Evolutionary conservation across 2,797 vertebrate species (phyloP).

Genomic region (Fundulus diaphanus): DNA sequence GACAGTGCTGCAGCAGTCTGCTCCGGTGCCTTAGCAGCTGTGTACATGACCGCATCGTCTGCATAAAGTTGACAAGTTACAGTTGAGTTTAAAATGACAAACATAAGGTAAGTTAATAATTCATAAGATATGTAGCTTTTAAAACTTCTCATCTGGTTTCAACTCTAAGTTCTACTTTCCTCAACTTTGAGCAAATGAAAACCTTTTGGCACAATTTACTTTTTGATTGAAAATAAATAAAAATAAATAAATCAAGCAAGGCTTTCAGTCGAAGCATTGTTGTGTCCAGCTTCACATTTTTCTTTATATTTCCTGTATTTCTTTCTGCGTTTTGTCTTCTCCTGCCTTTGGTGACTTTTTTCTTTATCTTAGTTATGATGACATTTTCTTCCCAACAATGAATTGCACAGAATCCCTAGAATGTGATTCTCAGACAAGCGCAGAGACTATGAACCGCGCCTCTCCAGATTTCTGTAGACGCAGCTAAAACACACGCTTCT

Average conservation of each 20-base stretch:
- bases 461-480: constrained; percentile 53
- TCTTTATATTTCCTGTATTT: not conserved
- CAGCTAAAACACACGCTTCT: constrained; percentile 61
- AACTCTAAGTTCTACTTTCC: not conserved
- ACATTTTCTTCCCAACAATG: not conserved
- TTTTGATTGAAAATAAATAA: no score
- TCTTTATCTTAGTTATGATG: not conserved
- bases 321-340: not conserved
- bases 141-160: not conserved
- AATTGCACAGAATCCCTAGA: not conserved
- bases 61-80: not conserved
- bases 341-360: not conserved
- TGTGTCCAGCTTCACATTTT: not conserved
- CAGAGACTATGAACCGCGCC: constrained; percentile 2
- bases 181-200: not conserved
- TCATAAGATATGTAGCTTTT: not conserved
- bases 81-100: not conserved
- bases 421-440: constrained; percentile 5
- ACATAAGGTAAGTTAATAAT: not conserved
- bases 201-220: not conserved
- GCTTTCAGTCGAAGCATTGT: not conserved
- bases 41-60: not conserved
- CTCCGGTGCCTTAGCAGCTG: no score
- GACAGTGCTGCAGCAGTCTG: no score
- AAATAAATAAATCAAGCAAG: not conserved